Conservation (phyloP, 2,888 invertebrate genomes). For the Andricus curvator region DNA sequence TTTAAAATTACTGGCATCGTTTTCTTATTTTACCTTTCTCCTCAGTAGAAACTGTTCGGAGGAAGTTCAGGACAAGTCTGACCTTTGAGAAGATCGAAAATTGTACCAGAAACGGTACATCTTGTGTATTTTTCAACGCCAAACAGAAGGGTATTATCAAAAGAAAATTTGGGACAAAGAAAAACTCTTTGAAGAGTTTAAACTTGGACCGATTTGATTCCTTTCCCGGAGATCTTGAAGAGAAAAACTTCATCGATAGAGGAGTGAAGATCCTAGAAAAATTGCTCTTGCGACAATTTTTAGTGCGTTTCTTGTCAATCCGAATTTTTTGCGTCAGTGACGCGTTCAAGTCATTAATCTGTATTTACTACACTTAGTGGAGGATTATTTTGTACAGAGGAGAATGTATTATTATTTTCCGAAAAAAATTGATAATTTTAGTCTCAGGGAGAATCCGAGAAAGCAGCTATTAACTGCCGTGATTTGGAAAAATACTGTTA, state of each 20-base stretch:
- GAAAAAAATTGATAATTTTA: conserved; percentile 21
- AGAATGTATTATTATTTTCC: conserved; percentile 4
- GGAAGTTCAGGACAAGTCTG: conserved; percentile 71
- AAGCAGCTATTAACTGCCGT: conserved; percentile 18
- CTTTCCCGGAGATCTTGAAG: background rate
- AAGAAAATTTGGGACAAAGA: background rate
- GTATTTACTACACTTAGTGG: conserved; percentile 38
- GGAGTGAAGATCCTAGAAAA: background rate
- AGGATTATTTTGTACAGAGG: conserved; percentile 30
- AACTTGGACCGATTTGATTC: background rate
- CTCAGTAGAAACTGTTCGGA: conserved; percentile 72
- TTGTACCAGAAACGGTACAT: background rate
- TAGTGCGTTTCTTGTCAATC: conserved; percentile 11
- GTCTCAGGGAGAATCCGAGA: conserved; percentile 29
- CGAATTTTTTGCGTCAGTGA: background rate
- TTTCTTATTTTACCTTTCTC: conserved; percentile 47
- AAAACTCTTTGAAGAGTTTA: background rate
- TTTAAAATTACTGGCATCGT: conserved; percentile 49
- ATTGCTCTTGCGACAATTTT: conserved; percentile 1
- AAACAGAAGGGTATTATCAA: background rate
- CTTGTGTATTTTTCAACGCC: background rate
- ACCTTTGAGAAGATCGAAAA: conserved; percentile 57
- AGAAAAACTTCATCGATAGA: background rate
- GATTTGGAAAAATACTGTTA: too few species aligned
- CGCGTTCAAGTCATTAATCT: conserved; percentile 29